Evolutionary conservation across 1,140 invertebrate genomes (phyloP), one percentile per base, ranked within the genome.

Genomic region (Drosophila littoralis): DNA sequence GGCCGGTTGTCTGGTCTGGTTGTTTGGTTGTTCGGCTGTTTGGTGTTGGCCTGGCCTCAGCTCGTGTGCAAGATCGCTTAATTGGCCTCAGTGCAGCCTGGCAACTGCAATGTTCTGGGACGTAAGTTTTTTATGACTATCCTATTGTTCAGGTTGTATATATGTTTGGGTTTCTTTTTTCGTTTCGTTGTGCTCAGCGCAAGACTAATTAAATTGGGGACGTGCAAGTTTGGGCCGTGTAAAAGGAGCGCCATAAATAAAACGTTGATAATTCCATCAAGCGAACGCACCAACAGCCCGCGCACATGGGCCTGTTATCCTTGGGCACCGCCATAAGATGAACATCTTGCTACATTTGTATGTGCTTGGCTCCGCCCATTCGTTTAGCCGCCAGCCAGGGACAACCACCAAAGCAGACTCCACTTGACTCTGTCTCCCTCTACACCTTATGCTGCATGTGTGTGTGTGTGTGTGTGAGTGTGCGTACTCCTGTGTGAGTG

Each of bases 171-270:
- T 12, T 17, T 72, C 46, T 51, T 40, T 61, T 72, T 71, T 51
- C 71, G 75, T 79, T 81, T 67, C 77, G 83, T 52, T 75, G 42
- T 61, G 69, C 67, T 48, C 33, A 63, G 79, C 71, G 76, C 77
- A 88, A 78, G 84, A 89, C 83, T 88, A 88, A 88, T 88, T 89
- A 88, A 83, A 88, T 88, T 88, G 84, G 67, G 68, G 81, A 81
- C 78, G 65, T 69, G 66, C 79, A 78, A 81, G 65, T 66, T 70
- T 59, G 46, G 70, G 58, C 58, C 67, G 60, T 52, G 60, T 70
- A 66, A 59, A 52, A 51, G 57, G 52, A 70, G 28, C 36, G 40
- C 63, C 82, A 86, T 85, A 85, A 85, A 84, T 81, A 81, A 55
- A 64, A 67, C 51, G 42, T 67, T 61, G 52, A 81, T 80, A 77